Conservation (phyloP, 2,113 vertebrate genomes). For the Notechis scutatus region DNA sequence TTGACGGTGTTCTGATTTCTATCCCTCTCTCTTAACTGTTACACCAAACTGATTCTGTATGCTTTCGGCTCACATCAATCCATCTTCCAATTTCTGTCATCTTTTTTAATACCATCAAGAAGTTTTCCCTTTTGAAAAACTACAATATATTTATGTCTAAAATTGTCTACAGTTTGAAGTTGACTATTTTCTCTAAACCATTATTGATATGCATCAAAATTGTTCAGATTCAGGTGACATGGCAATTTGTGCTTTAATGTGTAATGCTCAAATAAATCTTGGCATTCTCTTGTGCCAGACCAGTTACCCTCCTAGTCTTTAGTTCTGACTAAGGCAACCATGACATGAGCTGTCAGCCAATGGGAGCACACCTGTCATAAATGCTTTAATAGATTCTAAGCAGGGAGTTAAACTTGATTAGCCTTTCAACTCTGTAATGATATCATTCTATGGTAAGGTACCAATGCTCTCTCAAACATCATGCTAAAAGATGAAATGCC, state of each 20-base stretch:
- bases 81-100: neutral
- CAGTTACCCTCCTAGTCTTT: neutral
- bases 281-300: neutral
- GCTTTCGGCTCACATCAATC: neutral
- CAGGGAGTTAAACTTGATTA: neutral
- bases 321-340: neutral
- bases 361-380: neutral
- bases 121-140: neutral
- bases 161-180: neutral
- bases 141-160: neutral
- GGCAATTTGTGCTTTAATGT: neutral
- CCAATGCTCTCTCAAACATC: conserved; percentile 44
- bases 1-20: neutral
- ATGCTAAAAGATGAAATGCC: conserved; percentile 62
- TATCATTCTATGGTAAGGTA: neutral
- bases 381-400: neutral
- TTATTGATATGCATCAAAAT: neutral
- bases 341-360: neutral
- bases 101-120: neutral
- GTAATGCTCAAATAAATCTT: neutral
- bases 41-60: neutral
- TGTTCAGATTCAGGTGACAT: neutral
- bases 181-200: neutral
- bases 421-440: neutral
- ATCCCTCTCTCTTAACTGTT: neutral